Evolutionary conservation across 2,113 vertebrate species (phyloP), one percentile per base, ranked within the genome.

Genomic region (Manacus vitellinus): DNA sequence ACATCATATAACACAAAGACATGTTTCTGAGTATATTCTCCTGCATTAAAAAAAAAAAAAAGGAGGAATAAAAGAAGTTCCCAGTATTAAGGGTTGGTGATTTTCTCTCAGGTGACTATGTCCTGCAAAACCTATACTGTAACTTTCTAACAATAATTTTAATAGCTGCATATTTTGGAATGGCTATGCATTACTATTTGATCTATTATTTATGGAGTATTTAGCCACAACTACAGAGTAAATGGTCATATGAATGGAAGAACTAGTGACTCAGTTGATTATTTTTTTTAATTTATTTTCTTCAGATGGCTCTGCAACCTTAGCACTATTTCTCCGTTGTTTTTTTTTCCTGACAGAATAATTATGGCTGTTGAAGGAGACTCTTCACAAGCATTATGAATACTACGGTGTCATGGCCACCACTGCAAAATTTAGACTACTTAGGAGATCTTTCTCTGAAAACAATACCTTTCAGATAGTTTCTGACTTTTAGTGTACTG

Each of bases 261-360:
- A 73, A 39, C 2, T 4, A 67, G 20, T 92, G 28, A 44, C 10
- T 1, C 0, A 1, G 5, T 13, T 68, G 8, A 6, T 14, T 35
- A 35, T 37, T 31, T 10, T 43, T 13, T 25, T 23, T 8, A 30
- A 43, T 39, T 63, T 63, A 6, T 24, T 46, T 58, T 31, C 14
- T 72, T 9, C 21, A 37, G 12, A 9, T 85, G 24, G 37, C 39
- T 75, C 0, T 71, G 44, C 27, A 68, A 44, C 21, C 4, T 52
- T 37, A 30, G 27, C 24, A 6, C 43, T 88, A 9, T 54, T 28
- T 78, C 14, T 7, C 7, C 5, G 4, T 6, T 11, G 10, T 3
- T 24, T 23, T 67, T 66, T 71, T 76, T 66, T 46, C 3, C 39
- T 80, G 35, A 20, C n/a, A 61, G 10, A 33, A 24, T 83, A 43